A percentile compares a stretch with the other conserved stretches of the same genome.
Conservation (phyloP, 2,888 invertebrate genomes). For the Leptopilina syphax region DNA sequence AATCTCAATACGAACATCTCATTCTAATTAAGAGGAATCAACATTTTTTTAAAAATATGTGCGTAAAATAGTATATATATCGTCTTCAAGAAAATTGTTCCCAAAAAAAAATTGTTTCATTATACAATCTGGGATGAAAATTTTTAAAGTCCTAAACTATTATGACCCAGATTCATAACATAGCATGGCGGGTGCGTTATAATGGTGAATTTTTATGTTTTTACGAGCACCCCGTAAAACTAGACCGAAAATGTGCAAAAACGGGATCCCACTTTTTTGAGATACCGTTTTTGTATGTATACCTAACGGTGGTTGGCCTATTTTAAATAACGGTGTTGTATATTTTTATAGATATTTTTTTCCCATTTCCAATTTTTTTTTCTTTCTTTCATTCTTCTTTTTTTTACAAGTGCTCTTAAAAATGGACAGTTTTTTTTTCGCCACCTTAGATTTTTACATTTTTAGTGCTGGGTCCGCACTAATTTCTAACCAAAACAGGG, state of each 20-base stretch:
- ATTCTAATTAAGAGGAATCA: too few relatives aligned
- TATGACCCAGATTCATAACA: conserved; percentile 46
- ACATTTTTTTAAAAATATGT: too few relatives aligned
- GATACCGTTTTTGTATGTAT: conserved; percentile 65
- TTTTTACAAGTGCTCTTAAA: conserved; percentile 52
- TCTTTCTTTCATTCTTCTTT: conserved; percentile 4
- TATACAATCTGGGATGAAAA: not conserved
- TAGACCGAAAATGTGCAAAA: conserved; percentile 64
- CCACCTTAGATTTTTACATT: conserved; percentile 56
- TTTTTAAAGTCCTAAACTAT: conserved; percentile 26
- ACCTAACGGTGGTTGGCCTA: conserved; percentile 62
- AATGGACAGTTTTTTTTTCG: conserved; percentile 46
- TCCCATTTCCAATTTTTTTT: conserved; percentile 53
- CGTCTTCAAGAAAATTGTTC: not conserved
- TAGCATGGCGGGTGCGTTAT: conserved; percentile 36
- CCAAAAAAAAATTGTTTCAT: not conserved
- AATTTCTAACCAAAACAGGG: conserved; percentile 74
- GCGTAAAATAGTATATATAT: not conserved
- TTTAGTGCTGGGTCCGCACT: conserved; percentile 58
- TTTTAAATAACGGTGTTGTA: conserved; percentile 69
- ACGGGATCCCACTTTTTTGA: conserved; percentile 69
- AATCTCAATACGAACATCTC: too few relatives aligned
- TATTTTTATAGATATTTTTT: conserved; percentile 70
- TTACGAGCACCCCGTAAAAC: conserved; percentile 67
- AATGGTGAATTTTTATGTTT: conserved; percentile 65